Conservation (phyloP, 2,888 invertebrate genomes). For the Mesoligia furuncula region DNA sequence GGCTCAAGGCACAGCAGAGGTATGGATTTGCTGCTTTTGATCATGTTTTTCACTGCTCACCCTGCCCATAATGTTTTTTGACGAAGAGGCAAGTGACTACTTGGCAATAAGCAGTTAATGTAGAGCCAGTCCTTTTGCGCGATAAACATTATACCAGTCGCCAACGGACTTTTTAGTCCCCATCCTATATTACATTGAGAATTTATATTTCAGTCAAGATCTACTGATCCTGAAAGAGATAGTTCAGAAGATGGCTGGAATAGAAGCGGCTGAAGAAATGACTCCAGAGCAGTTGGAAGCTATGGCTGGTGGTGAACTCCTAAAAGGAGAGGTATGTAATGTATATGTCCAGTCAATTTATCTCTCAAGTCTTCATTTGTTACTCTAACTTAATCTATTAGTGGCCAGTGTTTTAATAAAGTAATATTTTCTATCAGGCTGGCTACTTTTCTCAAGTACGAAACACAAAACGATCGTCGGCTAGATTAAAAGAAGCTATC, state of each 20-base stretch:
- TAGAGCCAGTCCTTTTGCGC: not conserved
- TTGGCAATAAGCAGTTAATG: not conserved
- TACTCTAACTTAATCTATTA: not conserved
- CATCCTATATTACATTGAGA: not conserved
- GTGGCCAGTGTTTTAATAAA: constrained; percentile 12
- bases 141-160: not conserved
- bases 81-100: not conserved
- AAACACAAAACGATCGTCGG: constrained; percentile 98
- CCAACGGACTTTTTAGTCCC: not conserved
- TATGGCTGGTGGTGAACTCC: constrained; percentile 98
- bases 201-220: constrained; percentile 92
- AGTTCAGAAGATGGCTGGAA: constrained; percentile 99
- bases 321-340: constrained; percentile 98
- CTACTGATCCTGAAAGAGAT: constrained; percentile 98
- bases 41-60: not conserved
- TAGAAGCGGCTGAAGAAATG: constrained; percentile 99
- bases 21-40: constrained; percentile 71
- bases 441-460: constrained; percentile 99
- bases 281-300: constrained; percentile 99
- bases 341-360: not conserved
- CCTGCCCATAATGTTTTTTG: not conserved
- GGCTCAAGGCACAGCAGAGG: constrained; percentile 98
- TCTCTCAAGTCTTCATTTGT: not conserved
- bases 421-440: constrained; percentile 91
- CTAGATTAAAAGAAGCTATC: constrained; percentile 98